These are phyloP conservation scores for Loriculus beryllinus DNA, from an alignment of 2,797 vertebrate genomes.

Conservation along the genomic window DNA sequence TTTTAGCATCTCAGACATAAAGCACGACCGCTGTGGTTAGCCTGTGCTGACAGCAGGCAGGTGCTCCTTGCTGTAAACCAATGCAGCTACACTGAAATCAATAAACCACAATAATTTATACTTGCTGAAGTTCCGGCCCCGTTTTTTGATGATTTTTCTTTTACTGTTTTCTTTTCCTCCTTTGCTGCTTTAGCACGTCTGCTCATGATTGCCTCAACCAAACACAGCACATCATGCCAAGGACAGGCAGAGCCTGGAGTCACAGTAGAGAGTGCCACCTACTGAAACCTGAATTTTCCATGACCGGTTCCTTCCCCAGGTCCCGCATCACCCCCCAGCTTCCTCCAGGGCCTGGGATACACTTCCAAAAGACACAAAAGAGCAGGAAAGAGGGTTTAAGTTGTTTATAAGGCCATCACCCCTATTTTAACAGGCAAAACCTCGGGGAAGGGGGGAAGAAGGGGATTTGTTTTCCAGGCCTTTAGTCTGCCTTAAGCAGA, in stretches of 20 bases:
- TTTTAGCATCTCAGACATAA: background rate
- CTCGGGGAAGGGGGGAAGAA: background rate
- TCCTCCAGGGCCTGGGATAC: background rate
- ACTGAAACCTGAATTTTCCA: constrained; percentile 1
- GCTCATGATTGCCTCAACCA: background rate
- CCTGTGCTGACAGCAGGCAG: background rate
- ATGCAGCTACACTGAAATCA: background rate
- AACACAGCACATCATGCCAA: background rate
- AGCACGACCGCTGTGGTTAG: background rate
- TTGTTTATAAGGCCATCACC: constrained; percentile 12
- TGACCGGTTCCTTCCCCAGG: background rate
- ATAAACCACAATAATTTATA: background rate
- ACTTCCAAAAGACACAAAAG: constrained; percentile 31
- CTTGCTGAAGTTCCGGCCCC: background rate
- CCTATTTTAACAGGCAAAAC: constrained; percentile 4
- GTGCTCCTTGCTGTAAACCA: background rate
- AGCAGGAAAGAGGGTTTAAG: constrained; percentile 29
- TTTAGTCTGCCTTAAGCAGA: constrained; percentile 10
- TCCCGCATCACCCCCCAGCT: background rate
- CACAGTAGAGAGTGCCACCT: constrained; percentile 50
- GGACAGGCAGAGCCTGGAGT: background rate
- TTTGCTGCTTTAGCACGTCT: background rate
- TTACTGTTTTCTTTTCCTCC: background rate
- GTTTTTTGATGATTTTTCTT: background rate
- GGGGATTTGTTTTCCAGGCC: constrained; percentile 11